Conservation (phyloP, 2,113 vertebrate genomes). For the Rhinopomastus cyanomelas region DNA sequence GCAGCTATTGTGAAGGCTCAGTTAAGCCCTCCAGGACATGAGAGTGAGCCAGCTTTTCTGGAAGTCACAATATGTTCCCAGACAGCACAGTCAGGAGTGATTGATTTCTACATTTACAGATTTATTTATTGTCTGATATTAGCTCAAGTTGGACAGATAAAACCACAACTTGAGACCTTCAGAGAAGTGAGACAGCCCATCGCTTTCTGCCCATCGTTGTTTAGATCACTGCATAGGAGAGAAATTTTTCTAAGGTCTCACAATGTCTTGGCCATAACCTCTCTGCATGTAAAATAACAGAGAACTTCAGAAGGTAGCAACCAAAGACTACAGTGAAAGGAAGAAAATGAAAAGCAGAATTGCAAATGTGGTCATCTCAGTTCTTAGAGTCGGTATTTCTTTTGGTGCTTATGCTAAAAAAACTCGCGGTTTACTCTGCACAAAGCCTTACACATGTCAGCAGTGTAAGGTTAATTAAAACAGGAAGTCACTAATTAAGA, state of each 20-base stretch:
- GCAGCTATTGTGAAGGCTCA: slow-evolving; percentile 17
- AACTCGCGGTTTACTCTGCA: not conserved
- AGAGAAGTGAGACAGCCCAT: not conserved
- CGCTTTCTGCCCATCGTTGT: not conserved
- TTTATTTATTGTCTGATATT: not conserved
- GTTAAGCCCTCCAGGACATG: slow-evolving; percentile 12
- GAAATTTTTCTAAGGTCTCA: not conserved
- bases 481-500: slow-evolving; percentile 26
- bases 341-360: not conserved
- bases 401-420: not conserved
- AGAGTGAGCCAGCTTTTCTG: not conserved
- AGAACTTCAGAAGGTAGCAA: not conserved
- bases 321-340: not conserved
- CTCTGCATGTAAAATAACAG: not conserved
- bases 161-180: not conserved
- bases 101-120: slow-evolving; percentile 6
- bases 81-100: not conserved
- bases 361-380: not conserved
- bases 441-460: not conserved
- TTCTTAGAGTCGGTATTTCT: not conserved
- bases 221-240: not conserved
- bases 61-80: slow-evolving; percentile 3
- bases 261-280: not conserved
- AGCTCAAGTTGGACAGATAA: not conserved
- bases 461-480: slow-evolving; percentile 39